Evolutionary conservation across 2,797 vertebrate species (phyloP), one percentile per base, ranked within the genome.

Genomic region (Dipus sagitta): DNA sequence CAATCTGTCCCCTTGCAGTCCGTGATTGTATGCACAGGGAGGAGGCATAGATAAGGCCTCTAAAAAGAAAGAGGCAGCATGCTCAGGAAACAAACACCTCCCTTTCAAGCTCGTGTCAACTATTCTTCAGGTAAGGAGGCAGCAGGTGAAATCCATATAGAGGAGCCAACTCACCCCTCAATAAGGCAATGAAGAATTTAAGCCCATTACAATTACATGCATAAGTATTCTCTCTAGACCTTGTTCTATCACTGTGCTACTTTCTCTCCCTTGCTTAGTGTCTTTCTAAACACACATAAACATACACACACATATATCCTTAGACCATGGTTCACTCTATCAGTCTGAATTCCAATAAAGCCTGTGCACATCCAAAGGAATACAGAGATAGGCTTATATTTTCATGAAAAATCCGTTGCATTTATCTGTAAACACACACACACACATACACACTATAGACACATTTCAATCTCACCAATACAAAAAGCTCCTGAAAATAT

Each of bases 401-500:
- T 94, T 34, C 76, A 81, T 86, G 83, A 54, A 86, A 42, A 87
- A 78, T 90, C 86, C 78, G 11, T 77, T 92, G 38, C 15, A 77
- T 77, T 91, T 70, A 70, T 91, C 71, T 95, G 68, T 79, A 86
- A 88, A 60, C 74, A 54, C 14, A 58, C 52, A 78, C 26, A 76
- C 54, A 26, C 32, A 67, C 21, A 88, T 15, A 80, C 4, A 74
- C 26, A 64, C 32, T 89, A 82, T 11, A 70, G 65, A n/a, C 38
- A 94, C 58, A 70, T 8, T 21, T 80, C 24, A 68, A 7, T 96
- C 82, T 77, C 72, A 89, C 34, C 75, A 92, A 97, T 93, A 38
- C 28, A 89, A 58, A 47, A 58, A 58, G 24, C 12, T 84, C 34
- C 60, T 95, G 30, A 96, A 93, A 93, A 86, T 80, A 78, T 38